A percentile compares a stretch with the other conserved stretches of the same genome.
These are phyloP conservation scores for Archips crataeganus DNA, from an alignment of 2,888 invertebrate species.

Conservation along the genomic window DNA sequence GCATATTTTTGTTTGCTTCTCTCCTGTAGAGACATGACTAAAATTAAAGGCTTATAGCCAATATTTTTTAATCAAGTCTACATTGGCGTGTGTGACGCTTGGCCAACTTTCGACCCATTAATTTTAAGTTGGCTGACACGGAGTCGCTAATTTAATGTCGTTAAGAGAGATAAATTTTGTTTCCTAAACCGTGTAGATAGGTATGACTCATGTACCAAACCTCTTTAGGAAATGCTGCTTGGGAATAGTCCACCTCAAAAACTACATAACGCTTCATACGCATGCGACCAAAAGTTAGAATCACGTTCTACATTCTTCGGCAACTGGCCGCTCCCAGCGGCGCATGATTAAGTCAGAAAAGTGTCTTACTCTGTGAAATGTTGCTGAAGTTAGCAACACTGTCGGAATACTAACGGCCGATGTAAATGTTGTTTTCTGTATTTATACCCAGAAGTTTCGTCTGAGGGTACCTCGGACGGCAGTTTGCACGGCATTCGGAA, in stretches of 20 bases:
- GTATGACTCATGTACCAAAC: too few relatives aligned
- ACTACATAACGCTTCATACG: not conserved
- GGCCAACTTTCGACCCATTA: too few relatives aligned
- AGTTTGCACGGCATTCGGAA: conserved; percentile 53
- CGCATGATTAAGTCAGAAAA: conserved; percentile 70
- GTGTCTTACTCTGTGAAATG: conserved; percentile 72
- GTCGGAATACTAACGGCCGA: conserved; percentile 66
- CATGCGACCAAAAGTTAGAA: conserved; percentile 33
- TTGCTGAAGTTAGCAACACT: conserved; percentile 65
- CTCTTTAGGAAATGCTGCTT: too few relatives aligned
- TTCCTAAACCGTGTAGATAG: too few relatives aligned
- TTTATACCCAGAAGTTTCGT: conserved; percentile 60
- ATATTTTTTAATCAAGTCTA: too few relatives aligned
- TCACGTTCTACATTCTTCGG: conserved; percentile 37
- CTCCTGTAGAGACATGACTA: too few relatives aligned
- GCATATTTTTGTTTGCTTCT: too few relatives aligned
- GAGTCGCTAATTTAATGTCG: too few relatives aligned
- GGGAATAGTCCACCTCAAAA: not conserved
- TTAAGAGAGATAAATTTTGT: too few relatives aligned
- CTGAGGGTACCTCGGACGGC: conserved; percentile 52
- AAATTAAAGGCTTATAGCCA: too few relatives aligned
- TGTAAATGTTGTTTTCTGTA: conserved; percentile 72
- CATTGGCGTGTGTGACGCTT: too few relatives aligned
- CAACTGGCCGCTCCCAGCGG: conserved; percentile 39
- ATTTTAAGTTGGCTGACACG: too few relatives aligned